Evolutionary conservation across 2,888 invertebrate species (phyloP).

Genomic region (Plebejus anna): DNA sequence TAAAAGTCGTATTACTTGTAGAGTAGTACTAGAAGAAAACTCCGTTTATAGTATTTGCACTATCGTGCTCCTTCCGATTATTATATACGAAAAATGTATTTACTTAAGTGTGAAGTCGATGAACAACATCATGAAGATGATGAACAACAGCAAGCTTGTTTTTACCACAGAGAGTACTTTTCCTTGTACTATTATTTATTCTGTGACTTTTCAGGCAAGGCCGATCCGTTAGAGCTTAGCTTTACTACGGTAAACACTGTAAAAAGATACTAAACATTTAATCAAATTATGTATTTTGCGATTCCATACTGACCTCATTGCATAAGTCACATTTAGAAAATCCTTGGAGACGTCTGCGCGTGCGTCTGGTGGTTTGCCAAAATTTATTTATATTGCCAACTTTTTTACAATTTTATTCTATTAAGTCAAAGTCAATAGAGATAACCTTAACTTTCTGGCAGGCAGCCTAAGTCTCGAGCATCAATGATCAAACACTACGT

Average conservation of each 20-base stretch:
- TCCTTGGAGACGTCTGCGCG: constrained; percentile 31
- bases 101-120: too few relatives aligned
- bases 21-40: too few relatives aligned
- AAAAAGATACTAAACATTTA: background rate
- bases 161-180: too few relatives aligned
- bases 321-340: constrained; percentile 19
- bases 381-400: constrained; percentile 27
- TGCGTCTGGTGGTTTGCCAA: constrained; percentile 31
- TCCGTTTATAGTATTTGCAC: too few relatives aligned
- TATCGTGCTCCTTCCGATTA: too few relatives aligned
- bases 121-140: too few relatives aligned
- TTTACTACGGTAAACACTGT: background rate
- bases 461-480: background rate
- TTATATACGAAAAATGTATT: too few relatives aligned
- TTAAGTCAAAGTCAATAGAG: constrained; percentile 17
- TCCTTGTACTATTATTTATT: too few relatives aligned
- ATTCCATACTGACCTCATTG: constrained; percentile 22
- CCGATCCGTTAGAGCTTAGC: too few relatives aligned
- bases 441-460: constrained; percentile 25
- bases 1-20: too few relatives aligned
- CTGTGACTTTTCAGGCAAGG: too few relatives aligned
- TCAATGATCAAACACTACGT: background rate
- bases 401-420: constrained; percentile 24
- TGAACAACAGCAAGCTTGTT: too few relatives aligned
- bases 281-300: constrained; percentile 3